Evolutionary conservation across 1,140 invertebrate species (phyloP).

Genomic region (Drosophila sucinea): DNA sequence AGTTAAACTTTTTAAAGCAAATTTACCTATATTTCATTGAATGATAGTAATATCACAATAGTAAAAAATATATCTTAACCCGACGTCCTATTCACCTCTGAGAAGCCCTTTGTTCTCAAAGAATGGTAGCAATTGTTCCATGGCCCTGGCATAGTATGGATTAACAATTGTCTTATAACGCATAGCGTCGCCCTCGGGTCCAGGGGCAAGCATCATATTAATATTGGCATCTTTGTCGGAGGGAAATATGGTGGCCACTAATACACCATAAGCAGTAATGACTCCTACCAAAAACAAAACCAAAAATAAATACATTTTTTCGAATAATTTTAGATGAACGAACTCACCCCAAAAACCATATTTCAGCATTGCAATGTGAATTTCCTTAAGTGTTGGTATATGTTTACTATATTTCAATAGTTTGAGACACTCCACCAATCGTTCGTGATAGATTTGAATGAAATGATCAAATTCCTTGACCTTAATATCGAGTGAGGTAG

Average conservation of each 20-base stretch:
- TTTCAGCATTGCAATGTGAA: conserved; percentile 62
- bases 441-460: conserved; percentile 64
- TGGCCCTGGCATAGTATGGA: conserved; percentile 50
- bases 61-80: background rate
- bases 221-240: conserved; percentile 64
- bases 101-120: conserved; percentile 48
- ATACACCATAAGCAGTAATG: conserved; percentile 37
- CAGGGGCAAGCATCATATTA: conserved; percentile 47
- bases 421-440: conserved; percentile 52
- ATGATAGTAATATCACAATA: conserved; percentile 41
- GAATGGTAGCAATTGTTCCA: conserved; percentile 57
- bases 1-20: background rate
- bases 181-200: conserved; percentile 57
- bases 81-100: background rate
- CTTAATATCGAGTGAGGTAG: conserved; percentile 55
- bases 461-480: conserved; percentile 68
- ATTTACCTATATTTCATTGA: background rate
- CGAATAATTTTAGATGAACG: background rate
- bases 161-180: conserved; percentile 39
- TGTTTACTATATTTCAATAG: conserved; percentile 55
- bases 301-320: background rate
- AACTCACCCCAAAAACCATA: conserved; percentile 60
- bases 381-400: conserved; percentile 53
- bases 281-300: conserved; percentile 28
- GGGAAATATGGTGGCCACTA: conserved; percentile 44